Evolutionary conservation across 2,113 vertebrate genomes (phyloP), one percentile per base, ranked within the genome.

Genomic region (Stercorarius parasiticus): DNA sequence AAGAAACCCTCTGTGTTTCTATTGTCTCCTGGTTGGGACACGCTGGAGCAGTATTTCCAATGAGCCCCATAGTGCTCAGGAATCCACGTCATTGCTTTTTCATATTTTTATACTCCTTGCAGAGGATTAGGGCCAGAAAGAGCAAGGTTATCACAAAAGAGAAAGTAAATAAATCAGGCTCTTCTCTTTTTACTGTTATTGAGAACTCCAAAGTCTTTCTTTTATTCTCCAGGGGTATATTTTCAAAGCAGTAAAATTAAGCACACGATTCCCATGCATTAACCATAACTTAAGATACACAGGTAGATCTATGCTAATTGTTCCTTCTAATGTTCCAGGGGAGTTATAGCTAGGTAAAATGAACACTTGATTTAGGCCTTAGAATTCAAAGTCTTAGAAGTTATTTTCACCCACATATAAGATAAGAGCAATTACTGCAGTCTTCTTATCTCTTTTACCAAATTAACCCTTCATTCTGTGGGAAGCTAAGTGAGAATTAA

Each of bases 401-500:
- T 97, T 97, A 97, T 93, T 97, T 94, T 97, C 85, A 87, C 74
- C 97, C 95, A 96, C 64, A 66, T 66, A 66, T 66, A 66, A 66
- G 95, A 93, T 97, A 95, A 80, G 91, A 98, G 87, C 97, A 98
- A 98, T 98, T 98, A 94, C 71, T 95, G 65, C 85, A 97, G 42
- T 97, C 92, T 87, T 94, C 95, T 85, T 94, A 59, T 64, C 90
- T 96, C 94, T 86, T 91, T 97, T 97, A 97, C 93, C 88, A 98
- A 98, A 98, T 98, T 98, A 98, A 98, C 97, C 97, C 97, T 98
- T 98, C 80, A 91, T 95, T 98, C 97, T 74, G 69, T 93, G 70
- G 96, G 96, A 98, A 96, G 93, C 91, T 97, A 93, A 97, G 84
- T 94, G 95, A 88, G 95, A 98, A 97, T 97, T 97, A 97, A 97